Evolutionary conservation across 92 coral and sea anemone genomes (phyloP).

Genomic region (Zoanthus sociatus): DNA sequence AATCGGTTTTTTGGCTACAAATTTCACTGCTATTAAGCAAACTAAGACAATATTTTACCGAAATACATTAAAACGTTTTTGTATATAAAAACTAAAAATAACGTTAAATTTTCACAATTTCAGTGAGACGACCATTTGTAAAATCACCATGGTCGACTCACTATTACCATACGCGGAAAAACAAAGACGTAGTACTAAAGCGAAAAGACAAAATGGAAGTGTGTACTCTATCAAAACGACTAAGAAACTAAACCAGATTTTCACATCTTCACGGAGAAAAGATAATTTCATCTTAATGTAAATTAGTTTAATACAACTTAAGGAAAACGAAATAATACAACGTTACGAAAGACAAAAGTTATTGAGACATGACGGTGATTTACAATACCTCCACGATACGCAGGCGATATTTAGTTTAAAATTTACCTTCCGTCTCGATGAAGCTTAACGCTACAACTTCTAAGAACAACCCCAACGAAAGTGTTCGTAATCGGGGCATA

Average conservation of each 20-base stretch:
- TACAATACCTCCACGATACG: conserved; percentile 65
- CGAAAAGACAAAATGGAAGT: conserved; percentile 8
- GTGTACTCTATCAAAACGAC: not conserved
- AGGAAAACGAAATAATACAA: not conserved
- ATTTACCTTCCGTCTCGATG: conserved; percentile 80
- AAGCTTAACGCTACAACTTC: conserved; percentile 51
- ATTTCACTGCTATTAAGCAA: not conserved
- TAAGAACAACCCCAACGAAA: conserved; percentile 43
- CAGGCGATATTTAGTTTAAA: conserved; percentile 29
- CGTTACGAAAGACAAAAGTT: not conserved
- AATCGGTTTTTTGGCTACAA: not conserved
- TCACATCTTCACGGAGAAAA: not conserved
- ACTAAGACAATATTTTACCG: not conserved
- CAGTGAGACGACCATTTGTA: not conserved
- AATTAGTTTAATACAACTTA: not conserved
- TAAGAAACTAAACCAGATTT: not conserved
- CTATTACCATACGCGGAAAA: conserved; percentile 46
- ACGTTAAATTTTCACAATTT: not conserved
- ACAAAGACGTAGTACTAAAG: conserved; percentile 34
- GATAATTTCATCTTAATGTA: not conserved
- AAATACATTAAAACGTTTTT: not conserved
- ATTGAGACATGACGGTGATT: conserved; percentile 35
- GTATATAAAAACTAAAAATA: not conserved
- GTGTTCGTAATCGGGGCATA: conserved; percentile 52
- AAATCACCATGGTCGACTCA: conserved; percentile 13